phyloP scores from a whole-genome alignment of 2,888 invertebrate genomes.

The Stenolophus ochropezus region DNA sequence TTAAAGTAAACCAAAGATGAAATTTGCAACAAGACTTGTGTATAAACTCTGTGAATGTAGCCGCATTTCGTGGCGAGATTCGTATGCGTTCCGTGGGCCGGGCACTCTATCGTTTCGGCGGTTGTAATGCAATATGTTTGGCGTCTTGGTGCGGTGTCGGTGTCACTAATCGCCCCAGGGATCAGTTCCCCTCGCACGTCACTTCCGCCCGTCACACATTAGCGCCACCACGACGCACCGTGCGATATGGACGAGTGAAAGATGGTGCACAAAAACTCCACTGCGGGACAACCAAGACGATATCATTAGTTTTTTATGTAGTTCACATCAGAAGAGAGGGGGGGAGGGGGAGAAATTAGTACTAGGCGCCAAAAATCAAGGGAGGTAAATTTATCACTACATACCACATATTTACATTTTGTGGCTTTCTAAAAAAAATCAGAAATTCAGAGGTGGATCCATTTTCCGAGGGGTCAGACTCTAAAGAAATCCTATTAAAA shows the following conservation, averaged over 20 bases:
- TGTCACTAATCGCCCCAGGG: slow-evolving; percentile 62
- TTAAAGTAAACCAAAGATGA: background rate
- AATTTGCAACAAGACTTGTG: slow-evolving; percentile 49
- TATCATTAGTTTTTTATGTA: too few relatives aligned
- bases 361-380: too few relatives aligned
- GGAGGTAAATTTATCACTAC: too few relatives aligned
- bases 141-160: slow-evolving; percentile 66
- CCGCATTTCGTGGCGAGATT: background rate
- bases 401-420: too few relatives aligned
- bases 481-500: too few relatives aligned
- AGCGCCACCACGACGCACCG: slow-evolving; percentile 69
- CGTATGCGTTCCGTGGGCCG: background rate
- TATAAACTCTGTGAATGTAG: background rate
- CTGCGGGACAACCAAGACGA: too few relatives aligned
- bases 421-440: too few relatives aligned
- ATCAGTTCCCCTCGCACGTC: slow-evolving; percentile 58
- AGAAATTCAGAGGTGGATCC: too few relatives aligned
- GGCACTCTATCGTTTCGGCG: slow-evolving; percentile 5
- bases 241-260: slow-evolving; percentile 61
- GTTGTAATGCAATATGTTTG: slow-evolving; percentile 70
- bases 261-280: background rate
- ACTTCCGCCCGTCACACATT: slow-evolving; percentile 67
- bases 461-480: too few relatives aligned
- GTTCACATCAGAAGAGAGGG: too few relatives aligned
- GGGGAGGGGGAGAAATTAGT: too few relatives aligned